phyloP scores from a whole-genome alignment of 2,888 invertebrate species.

The Caprella mutica region DNA sequence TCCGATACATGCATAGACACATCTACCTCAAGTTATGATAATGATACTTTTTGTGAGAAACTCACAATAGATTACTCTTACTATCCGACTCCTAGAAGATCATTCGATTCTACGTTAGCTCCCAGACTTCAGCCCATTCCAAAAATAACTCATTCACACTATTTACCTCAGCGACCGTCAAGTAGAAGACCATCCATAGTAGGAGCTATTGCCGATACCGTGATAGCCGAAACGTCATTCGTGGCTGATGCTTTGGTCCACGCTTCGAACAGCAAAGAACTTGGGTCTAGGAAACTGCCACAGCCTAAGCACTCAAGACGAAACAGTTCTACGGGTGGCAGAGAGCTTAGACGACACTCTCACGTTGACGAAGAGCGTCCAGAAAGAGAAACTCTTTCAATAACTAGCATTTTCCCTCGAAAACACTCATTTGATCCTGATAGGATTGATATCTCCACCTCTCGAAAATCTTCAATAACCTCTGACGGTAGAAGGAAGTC shows the following conservation, averaged over 20 bases:
- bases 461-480: constrained; percentile 6
- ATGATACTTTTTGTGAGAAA: not conserved
- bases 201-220: not conserved
- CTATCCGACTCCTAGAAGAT: constrained; percentile 4
- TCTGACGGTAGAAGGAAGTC: no score
- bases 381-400: not conserved
- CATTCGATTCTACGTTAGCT: constrained; percentile 3
- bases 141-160: not conserved
- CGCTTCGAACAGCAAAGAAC: not conserved
- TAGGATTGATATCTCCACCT: not conserved
- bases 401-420: not conserved
- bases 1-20: constrained; percentile 4
- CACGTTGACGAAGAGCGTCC: not conserved
- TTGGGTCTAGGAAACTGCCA: no score
- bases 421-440: no score
- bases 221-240: not conserved
- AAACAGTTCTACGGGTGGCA: not conserved
- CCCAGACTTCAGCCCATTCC: not conserved
- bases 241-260: not conserved
- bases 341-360: not conserved
- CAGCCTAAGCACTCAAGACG: not conserved
- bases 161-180: no score
- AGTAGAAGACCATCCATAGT: constrained; percentile 3
- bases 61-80: constrained; percentile 6
- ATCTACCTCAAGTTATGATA: not conserved